Conservation (phyloP, 2,797 vertebrate species). For the Huso huso region DNA sequence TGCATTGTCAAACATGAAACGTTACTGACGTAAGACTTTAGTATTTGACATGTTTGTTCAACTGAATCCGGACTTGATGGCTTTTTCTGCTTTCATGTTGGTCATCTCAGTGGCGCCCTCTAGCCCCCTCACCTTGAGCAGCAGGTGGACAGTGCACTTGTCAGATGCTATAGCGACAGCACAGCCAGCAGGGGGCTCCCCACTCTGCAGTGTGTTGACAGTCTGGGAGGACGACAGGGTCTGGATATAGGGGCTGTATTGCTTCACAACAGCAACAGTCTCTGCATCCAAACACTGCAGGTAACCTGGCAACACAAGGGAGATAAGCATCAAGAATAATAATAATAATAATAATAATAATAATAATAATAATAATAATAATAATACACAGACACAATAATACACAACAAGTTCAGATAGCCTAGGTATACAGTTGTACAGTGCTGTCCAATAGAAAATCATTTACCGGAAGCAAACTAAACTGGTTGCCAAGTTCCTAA, state of each 20-base stretch:
- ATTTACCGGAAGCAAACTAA: no score
- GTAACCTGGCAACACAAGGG: conserved; percentile 52
- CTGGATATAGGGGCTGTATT: conserved; percentile 68
- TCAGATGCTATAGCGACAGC: conserved; percentile 82
- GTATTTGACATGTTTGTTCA: not conserved
- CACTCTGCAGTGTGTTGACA: conserved; percentile 52
- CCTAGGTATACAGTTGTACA: no score
- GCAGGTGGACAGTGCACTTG: conserved; percentile 77
- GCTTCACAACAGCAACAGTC: conserved; percentile 51
- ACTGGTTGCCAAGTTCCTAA: no score
- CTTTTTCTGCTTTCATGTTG: not conserved
- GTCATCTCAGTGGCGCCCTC: not conserved
- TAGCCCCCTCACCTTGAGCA: conserved; percentile 66
- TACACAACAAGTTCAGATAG: no score
- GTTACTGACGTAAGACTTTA: not conserved
- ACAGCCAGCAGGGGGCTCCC: conserved; percentile 64
- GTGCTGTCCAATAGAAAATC: no score
- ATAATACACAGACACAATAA: no score
- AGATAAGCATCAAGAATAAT: not conserved
- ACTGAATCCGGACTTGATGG: not conserved
- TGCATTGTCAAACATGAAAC: not conserved
- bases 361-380: no score
- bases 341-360: no score
- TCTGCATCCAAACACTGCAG: conserved; percentile 69
- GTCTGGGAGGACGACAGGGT: conserved; percentile 70